Evolutionary conservation across 2,113 vertebrate genomes (phyloP), one percentile per base, ranked within the genome.

Genomic region (Pelvicachromis taeniatus): DNA sequence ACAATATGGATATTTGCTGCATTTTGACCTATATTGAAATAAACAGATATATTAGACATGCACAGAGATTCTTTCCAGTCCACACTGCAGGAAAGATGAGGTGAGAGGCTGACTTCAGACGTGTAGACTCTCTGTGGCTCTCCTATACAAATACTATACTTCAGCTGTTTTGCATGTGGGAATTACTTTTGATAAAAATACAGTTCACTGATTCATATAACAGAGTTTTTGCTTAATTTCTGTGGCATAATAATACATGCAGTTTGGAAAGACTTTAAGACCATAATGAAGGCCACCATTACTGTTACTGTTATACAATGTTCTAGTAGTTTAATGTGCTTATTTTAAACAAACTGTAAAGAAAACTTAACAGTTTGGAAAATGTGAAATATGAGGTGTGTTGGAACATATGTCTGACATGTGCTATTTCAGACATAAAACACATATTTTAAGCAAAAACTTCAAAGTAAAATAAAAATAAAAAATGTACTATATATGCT

Each of bases 21-120:
- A 70, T 45, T 45, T 3, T 70, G 3, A 26, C 6, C 10, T 70
- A 70, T 1, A 42, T 70, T 13, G n/a, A 68, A 26, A 3, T 14
- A 70, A 5, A 42, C 35, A 23, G 12, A 8, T 23, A 68, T 23
- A 42, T 2, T 42, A 42, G 3, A 42, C n/a, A 23, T 68, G 63
- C 7, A 68, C 38, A 68, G 63, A 68, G 1, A 42, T 42, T 42
- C 0, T 26, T 40, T 42, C n/a, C n/a, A 42, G 7, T 21, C 17
- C 0, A 53, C 8, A 21, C 73, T 0, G 4, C n/a, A 68, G 23
- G 12, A 68, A 68, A 68, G 63, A 42, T 68, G n/a, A 68, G 38
- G n/a, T 23, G 38, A 42, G 38, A 23, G 12, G 38, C 38, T 68
- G 42, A 68, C 23, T 68, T 8, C 61, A 14, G 33, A 40, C n/a